These are phyloP conservation scores for Lanistes nyassanus DNA, from an alignment of 1,140 invertebrate genomes.

Conservation along the genomic window DNA sequence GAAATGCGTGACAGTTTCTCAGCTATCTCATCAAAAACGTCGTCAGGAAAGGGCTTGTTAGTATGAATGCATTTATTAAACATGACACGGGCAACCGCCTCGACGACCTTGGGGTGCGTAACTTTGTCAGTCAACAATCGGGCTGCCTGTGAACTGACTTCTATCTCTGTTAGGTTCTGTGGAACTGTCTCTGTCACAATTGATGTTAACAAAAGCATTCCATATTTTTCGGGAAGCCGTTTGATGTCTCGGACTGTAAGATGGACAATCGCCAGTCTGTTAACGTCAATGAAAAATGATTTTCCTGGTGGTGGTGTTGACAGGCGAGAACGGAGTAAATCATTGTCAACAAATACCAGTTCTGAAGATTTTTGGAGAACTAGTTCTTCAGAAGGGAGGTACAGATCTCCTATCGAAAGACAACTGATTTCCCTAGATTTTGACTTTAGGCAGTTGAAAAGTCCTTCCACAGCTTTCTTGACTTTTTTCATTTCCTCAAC, in stretches of 20 bases:
- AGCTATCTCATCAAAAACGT: neutral
- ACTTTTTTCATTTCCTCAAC: slow-evolving; percentile 36
- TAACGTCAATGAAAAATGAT: slow-evolving; percentile 27
- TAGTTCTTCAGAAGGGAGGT: slow-evolving; percentile 33
- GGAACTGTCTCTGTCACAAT: slow-evolving; percentile 39
- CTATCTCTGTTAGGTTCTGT: neutral
- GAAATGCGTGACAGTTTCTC: neutral
- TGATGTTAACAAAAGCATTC: slow-evolving; percentile 40
- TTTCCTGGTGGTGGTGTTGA: neutral
- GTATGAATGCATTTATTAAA: slow-evolving; percentile 9
- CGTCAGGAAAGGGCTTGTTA: neutral
- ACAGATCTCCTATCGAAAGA: slow-evolving; percentile 26
- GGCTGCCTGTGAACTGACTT: neutral
- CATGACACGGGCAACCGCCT: slow-evolving; percentile 28
- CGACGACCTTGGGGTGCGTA: slow-evolving; percentile 20
- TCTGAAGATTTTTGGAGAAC: slow-evolving; percentile 24
- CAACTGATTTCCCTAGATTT: neutral
- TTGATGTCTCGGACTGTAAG: slow-evolving; percentile 20
- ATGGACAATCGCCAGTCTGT: slow-evolving; percentile 26
- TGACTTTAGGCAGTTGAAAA: slow-evolving; percentile 26
- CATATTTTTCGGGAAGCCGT: slow-evolving; percentile 31
- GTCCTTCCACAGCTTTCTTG: slow-evolving; percentile 34
- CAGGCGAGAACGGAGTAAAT: slow-evolving; percentile 10
- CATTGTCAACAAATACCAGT: slow-evolving; percentile 32
- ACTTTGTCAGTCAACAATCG: slow-evolving; percentile 15